Evolutionary conservation across 2,797 vertebrate species (phyloP).

Genomic region (Lithobates pipiens): DNA sequence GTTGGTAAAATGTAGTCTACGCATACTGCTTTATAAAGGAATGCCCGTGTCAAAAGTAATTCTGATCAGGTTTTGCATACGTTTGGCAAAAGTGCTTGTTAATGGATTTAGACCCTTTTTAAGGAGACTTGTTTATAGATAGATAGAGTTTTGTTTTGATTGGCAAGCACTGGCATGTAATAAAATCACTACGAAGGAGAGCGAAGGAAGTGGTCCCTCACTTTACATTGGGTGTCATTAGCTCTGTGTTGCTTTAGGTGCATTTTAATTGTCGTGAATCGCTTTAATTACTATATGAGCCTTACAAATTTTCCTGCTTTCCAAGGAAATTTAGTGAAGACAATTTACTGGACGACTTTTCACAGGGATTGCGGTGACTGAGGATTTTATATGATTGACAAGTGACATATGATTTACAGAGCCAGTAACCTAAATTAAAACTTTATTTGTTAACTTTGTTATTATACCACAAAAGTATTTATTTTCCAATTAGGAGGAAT

Average conservation of each 20-base stretch:
- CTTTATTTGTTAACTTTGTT: not conserved
- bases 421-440: not conserved
- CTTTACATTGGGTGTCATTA: not conserved
- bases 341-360: not conserved
- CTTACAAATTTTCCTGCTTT: not conserved
- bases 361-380: not conserved
- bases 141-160: constrained; percentile 54
- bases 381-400: not conserved
- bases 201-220: constrained; percentile 17
- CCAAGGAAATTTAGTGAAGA: not conserved
- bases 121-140: constrained; percentile 30
- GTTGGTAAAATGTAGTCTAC: constrained; percentile 45
- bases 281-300: not conserved
- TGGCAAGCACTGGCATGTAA: constrained; percentile 34
- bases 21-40: constrained; percentile 15
- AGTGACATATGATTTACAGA: not conserved
- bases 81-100: constrained; percentile 32
- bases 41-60: constrained; percentile 33
- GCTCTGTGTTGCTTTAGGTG: constrained; percentile 15
- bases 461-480: not conserved
- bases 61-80: constrained; percentile 42
- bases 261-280: constrained; percentile 26
- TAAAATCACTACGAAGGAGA: constrained; percentile 29
- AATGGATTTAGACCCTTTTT: constrained; percentile 56
- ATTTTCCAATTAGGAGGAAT: not conserved